Evolutionary conservation across 92 coral and sea anemone genomes (phyloP).

Genomic region (Parazoanthus atlanticus): DNA sequence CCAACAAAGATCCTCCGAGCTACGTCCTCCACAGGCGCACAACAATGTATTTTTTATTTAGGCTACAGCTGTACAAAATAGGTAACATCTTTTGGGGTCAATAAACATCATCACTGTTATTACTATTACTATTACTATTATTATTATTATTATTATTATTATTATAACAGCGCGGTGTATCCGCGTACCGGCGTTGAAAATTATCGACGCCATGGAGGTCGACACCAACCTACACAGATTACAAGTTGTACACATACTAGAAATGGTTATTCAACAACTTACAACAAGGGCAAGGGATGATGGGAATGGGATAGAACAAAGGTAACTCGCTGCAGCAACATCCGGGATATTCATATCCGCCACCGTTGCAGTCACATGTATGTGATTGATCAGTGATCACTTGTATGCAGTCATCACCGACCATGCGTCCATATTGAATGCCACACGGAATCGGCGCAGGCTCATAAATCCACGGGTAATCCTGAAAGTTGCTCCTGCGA

Average conservation of each 20-base stretch:
- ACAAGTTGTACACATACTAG: not conserved
- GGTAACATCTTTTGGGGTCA: too few relatives aligned
- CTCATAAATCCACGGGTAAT: conserved; percentile 16
- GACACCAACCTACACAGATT: not conserved
- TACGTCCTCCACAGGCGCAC: too few relatives aligned
- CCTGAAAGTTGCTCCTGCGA: not conserved
- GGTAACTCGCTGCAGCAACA: conserved; percentile 16
- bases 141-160: too few relatives aligned
- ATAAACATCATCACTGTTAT: too few relatives aligned
- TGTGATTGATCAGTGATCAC: not conserved
- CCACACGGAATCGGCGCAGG: not conserved
- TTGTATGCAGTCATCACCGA: conserved; percentile 1
- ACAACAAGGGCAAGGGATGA: conserved; percentile 30
- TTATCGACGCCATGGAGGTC: not conserved
- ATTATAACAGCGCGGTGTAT: too few relatives aligned
- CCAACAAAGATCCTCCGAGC: too few relatives aligned
- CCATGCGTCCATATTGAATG: not conserved
- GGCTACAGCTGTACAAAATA: too few relatives aligned
- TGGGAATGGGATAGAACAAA: conserved; percentile 23
- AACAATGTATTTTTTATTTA: too few relatives aligned
- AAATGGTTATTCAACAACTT: not conserved
- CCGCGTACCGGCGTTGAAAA: not conserved
- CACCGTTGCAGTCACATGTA: not conserved
- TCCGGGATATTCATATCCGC: conserved; percentile 24
- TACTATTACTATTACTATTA: too few relatives aligned